Conservation (phyloP, 2,888 invertebrate species). For the Cordilura impudica region DNA sequence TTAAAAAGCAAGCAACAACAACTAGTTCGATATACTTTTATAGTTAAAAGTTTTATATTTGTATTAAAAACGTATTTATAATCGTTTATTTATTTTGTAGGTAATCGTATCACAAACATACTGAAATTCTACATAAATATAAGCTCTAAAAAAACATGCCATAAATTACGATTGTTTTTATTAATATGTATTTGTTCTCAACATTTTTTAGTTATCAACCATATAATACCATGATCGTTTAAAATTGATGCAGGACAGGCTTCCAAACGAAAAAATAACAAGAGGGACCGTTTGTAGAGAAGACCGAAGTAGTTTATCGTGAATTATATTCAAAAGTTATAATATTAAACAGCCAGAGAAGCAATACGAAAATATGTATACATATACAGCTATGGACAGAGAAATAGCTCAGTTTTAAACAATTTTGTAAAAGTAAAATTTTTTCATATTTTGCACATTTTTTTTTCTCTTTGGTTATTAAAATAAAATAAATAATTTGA, state of each 20-base stretch:
- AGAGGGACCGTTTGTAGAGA: too few species aligned
- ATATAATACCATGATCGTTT: constrained; percentile 53
- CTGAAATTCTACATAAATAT: neutral
- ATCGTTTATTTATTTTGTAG: neutral
- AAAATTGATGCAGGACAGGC: constrained; percentile 38
- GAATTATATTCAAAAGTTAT: too few species aligned
- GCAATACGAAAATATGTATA: too few species aligned
- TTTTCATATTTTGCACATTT: too few species aligned
- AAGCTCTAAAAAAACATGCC: constrained; percentile 9
- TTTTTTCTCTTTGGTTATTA: too few species aligned
- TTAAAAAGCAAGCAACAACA: constrained; percentile 9
- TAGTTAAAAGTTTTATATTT: constrained; percentile 14
- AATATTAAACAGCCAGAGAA: too few species aligned
- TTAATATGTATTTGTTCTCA: neutral
- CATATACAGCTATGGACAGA: too few species aligned
- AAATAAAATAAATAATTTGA: too few species aligned
- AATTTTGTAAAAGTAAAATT: too few species aligned
- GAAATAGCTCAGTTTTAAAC: too few species aligned
- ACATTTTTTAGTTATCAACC: constrained; percentile 16
- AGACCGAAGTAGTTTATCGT: too few species aligned
- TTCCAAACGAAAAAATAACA: neutral
- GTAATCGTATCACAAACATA: neutral
- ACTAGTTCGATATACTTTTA: constrained; percentile 8
- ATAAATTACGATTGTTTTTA: constrained; percentile 33
- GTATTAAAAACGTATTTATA: too few species aligned